phyloP scores from a whole-genome alignment of 2,113 vertebrate genomes.

The Malurus melanocephalus region DNA sequence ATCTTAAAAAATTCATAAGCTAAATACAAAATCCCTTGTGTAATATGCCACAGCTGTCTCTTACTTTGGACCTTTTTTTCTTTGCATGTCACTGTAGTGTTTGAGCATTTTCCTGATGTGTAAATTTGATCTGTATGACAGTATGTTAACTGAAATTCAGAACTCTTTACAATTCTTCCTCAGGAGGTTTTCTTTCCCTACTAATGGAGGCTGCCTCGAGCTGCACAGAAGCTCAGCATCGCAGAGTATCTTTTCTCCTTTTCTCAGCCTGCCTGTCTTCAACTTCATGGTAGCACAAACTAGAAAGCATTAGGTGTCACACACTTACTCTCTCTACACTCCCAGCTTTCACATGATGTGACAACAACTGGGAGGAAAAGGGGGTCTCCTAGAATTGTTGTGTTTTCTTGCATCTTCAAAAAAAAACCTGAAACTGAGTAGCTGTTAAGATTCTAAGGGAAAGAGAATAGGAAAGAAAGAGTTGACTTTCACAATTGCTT shows the following conservation, averaged over 20 bases:
- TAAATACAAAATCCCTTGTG: conserved; percentile 16
- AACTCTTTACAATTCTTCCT: conserved; percentile 9
- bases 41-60: conserved; percentile 28
- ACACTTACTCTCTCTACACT: neutral
- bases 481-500: neutral
- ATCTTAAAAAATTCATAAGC: conserved; percentile 15
- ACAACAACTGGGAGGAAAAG: neutral
- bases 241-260: neutral
- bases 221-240: neutral
- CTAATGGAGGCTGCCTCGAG: neutral
- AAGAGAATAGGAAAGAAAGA: neutral
- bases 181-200: conserved; percentile 17
- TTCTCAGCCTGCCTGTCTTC: neutral
- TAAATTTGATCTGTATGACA: conserved; percentile 47
- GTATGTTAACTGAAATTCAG: conserved; percentile 28
- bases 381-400: neutral
- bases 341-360: neutral
- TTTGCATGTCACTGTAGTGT: neutral
- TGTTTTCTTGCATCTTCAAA: neutral
- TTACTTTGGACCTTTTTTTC: neutral
- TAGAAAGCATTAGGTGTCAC: conserved; percentile 13
- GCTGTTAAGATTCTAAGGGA: neutral
- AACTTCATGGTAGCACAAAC: neutral
- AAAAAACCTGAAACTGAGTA: neutral
- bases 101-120: conserved; percentile 35